Conservation (phyloP, 2,113 vertebrate genomes). For the Tapirus terrestris region DNA sequence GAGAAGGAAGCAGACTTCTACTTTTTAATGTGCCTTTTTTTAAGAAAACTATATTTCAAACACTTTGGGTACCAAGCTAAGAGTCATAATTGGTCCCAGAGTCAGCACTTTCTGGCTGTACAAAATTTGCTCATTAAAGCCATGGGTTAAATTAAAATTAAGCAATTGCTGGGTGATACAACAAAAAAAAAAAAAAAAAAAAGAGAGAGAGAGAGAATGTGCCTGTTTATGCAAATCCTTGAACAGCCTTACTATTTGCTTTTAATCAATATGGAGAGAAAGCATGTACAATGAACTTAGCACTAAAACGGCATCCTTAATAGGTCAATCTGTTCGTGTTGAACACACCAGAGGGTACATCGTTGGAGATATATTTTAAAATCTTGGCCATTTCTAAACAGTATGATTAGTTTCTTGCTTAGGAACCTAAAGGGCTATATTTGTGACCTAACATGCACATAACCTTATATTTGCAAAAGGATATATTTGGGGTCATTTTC, state of each 20-base stretch:
- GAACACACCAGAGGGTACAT: not conserved
- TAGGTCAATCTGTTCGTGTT: constrained; percentile 15
- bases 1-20: constrained; percentile 20
- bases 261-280: constrained; percentile 29
- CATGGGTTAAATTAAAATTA: constrained; percentile 49
- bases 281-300: constrained; percentile 12
- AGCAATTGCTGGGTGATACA: constrained; percentile 41
- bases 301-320: constrained; percentile 28
- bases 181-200: not conserved
- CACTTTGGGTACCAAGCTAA: not conserved
- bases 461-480: constrained; percentile 35
- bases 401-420: not conserved
- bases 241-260: not conserved
- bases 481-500: constrained; percentile 23
- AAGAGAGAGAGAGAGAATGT: not conserved
- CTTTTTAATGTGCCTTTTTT: constrained; percentile 27
- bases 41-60: not conserved
- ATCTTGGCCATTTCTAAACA: constrained; percentile 47
- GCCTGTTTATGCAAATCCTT: constrained; percentile 46
- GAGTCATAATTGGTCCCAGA: not conserved
- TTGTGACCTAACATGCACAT: not conserved
- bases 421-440: not conserved
- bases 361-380: not conserved
- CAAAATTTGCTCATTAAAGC: constrained; percentile 38
- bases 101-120: constrained; percentile 20